These are phyloP conservation scores for Gallinago stenura DNA, from an alignment of 2,797 vertebrate genomes.

Conservation along the genomic window DNA sequence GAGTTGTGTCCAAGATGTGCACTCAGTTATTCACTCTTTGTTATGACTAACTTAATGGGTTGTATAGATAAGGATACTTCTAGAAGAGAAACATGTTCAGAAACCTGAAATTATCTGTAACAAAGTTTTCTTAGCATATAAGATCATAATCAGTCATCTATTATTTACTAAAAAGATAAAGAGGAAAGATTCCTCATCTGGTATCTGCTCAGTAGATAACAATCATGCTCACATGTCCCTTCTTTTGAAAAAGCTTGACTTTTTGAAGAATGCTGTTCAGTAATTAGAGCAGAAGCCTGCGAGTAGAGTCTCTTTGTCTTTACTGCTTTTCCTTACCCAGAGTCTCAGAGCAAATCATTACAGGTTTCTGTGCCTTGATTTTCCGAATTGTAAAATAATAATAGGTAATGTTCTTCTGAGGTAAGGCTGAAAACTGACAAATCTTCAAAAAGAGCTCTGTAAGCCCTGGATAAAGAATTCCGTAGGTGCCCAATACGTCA, in stretches of 20 bases:
- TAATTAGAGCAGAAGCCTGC: not conserved
- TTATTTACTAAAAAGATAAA: slow-evolving; percentile 23
- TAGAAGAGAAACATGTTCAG: not conserved
- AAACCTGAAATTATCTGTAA: slow-evolving; percentile 29
- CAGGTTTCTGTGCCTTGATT: not conserved
- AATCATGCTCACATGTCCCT: not conserved
- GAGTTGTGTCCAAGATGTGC: not conserved
- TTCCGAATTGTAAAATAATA: not conserved
- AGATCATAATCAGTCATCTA: slow-evolving; percentile 17
- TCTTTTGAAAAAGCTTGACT: not conserved
- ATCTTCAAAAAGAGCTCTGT: not conserved
- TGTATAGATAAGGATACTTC: not conserved
- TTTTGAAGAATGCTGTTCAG: not conserved
- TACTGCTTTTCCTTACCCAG: not conserved
- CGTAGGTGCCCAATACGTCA: not conserved
- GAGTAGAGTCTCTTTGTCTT: not conserved
- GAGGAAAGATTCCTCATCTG: not conserved
- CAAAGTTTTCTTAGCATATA: not conserved
- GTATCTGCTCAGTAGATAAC: slow-evolving; percentile 36
- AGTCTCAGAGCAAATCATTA: not conserved
- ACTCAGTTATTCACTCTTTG: not conserved
- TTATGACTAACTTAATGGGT: not conserved
- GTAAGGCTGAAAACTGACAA: not conserved
- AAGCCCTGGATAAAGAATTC: not conserved
- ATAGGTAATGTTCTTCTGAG: not conserved